Percentiles rank a stretch among this genome's conserved stretches.
These are phyloP conservation scores for Emberiza fucata DNA, from an alignment of 2,113 vertebrate species.

Conservation along the genomic window DNA sequence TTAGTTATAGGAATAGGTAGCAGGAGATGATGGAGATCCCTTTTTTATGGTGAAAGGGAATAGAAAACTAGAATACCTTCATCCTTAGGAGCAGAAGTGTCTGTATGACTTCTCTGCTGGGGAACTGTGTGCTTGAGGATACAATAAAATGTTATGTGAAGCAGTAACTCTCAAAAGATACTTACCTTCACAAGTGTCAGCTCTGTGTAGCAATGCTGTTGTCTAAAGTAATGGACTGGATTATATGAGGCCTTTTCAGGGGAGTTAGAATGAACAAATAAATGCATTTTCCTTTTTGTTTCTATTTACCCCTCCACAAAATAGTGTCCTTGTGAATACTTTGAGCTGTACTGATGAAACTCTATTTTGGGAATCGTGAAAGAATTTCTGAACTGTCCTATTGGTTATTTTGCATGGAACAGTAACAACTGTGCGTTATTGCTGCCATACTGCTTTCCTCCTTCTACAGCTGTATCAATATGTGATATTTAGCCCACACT, in stretches of 20 bases:
- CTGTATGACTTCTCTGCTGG: background rate
- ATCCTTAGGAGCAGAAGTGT: background rate
- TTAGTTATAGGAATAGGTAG: background rate
- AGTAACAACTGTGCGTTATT: background rate
- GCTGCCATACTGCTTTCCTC: background rate
- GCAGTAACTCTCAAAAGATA: background rate
- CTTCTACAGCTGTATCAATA: fast-evolving
- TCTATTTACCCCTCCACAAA: background rate
- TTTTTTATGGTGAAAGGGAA: background rate
- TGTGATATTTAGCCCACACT: background rate
- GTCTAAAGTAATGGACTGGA: background rate
- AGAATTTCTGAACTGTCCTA: background rate
- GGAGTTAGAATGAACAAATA: background rate
- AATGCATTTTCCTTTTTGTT: background rate
- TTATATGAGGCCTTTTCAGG: background rate
- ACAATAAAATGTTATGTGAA: background rate
- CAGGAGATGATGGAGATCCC: background rate
- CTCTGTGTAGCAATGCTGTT: background rate
- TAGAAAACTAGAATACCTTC: background rate
- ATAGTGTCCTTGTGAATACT: background rate
- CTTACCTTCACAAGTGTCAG: background rate
- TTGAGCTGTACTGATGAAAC: background rate
- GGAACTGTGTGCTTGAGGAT: background rate
- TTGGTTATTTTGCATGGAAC: background rate
- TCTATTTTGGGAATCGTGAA: background rate